A percentile compares a stretch with the other conserved stretches of the same genome.
phyloP scores from a whole-genome alignment of 2,113 vertebrate genomes.

The Thunnus maccoyii region DNA sequence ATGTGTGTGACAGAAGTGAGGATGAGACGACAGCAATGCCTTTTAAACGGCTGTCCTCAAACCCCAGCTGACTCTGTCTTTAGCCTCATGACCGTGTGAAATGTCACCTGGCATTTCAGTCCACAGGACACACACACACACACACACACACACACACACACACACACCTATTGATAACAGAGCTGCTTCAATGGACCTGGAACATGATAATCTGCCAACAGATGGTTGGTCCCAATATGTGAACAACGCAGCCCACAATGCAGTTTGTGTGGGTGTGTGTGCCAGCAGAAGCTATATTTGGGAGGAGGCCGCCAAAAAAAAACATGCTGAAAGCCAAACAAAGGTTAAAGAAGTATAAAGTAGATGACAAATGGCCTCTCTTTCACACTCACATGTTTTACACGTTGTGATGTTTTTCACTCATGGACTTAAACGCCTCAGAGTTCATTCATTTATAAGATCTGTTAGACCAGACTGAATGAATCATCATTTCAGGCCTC shows the following conservation, averaged over 20 bases:
- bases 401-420: too few relatives aligned
- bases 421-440: background rate
- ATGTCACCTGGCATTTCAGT: slow-evolving; percentile 50
- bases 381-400: background rate
- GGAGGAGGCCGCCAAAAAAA: background rate
- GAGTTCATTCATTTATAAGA: background rate
- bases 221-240: slow-evolving; percentile 35
- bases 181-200: slow-evolving; percentile 5
- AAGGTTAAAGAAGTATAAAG: background rate
- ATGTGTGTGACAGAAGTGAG: background rate
- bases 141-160: slow-evolving; percentile 14
- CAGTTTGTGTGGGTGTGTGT: background rate
- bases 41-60: slow-evolving; percentile 23
- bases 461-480: background rate
- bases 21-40: background rate
- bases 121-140: slow-evolving; percentile 4
- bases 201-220: slow-evolving; percentile 52
- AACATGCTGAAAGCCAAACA: background rate
- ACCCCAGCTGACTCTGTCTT: slow-evolving; percentile 27
- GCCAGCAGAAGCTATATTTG: background rate
- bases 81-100: slow-evolving; percentile 40
- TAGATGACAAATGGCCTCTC: background rate
- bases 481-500: background rate
- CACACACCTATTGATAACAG: slow-evolving; percentile 51
- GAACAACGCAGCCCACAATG: background rate